Evolutionary conservation across 1,140 invertebrate genomes (phyloP), one percentile per base, ranked within the genome.

Genomic region (Anthonomus grandis): DNA sequence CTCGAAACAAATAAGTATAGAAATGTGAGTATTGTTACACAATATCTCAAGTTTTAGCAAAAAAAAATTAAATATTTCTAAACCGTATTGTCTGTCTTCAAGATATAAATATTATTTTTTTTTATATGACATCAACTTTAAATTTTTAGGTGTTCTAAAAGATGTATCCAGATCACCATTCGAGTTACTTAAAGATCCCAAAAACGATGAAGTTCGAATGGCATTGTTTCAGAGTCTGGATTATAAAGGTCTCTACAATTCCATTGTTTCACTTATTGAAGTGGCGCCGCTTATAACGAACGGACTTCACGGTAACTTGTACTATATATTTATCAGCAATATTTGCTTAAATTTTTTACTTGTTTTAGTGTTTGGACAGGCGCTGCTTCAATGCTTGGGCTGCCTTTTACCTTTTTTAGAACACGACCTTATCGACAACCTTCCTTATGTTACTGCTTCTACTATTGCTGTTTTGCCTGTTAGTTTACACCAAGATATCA

Each of bases 321-420:
- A 12, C 22, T 31, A 41, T 17, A 41, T 12, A 41, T 41, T 41
- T 12, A 41, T 41, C 18, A 17, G 38, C n/a, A n/a, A n/a, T n/a
- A n/a, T n/a, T n/a, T n/a, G n/a, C n/a, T n/a, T n/a, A n/a, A n/a
- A n/a, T n/a, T n/a, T n/a, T n/a, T 12, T 41, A 13, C 17, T 25
- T 42, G 36, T 76, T 77, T 19, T 72, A 97, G 95, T 84, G 49
- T 93, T 98, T 74, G 95, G 93, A 19, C 86, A 93, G 77, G 85
- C 90, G 22, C 81, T 96, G 42, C 78, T 97, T 2, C 91, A 95
- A 75, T 93, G 91, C 67, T 76, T 97, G 44, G 89, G 90, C 47
- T 95, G 92, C 72, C 79, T 99, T 54, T 81, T 98, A 55, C 95
- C 96, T 13, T 99, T 99, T 74, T 76, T 99, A 61, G 95, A 98